phyloP scores from a whole-genome alignment of 1,140 invertebrate genomes.

The Cydia splendana region DNA sequence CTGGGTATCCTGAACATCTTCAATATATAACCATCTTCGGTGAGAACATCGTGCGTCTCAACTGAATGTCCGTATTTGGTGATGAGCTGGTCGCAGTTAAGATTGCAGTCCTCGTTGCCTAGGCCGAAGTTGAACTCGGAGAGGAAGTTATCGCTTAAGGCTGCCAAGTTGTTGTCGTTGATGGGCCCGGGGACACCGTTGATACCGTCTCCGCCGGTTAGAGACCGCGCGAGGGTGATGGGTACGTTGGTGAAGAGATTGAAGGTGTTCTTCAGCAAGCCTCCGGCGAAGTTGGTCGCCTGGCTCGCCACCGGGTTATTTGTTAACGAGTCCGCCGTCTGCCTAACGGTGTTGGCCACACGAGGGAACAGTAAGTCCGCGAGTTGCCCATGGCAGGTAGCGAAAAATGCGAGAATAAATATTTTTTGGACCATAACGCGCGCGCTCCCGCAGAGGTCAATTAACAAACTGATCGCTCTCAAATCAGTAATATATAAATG shows the following conservation, averaged over 20 bases:
- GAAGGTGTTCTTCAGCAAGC: slow-evolving; percentile 33
- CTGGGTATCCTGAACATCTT: slow-evolving; percentile 53
- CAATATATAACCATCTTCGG: slow-evolving; percentile 57
- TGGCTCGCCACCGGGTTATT: slow-evolving; percentile 39
- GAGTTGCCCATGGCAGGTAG: slow-evolving; percentile 35
- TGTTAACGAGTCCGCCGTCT: slow-evolving; percentile 33
- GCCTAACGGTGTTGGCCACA: slow-evolving; percentile 27
- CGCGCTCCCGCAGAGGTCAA: slow-evolving; percentile 25
- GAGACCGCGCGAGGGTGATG: slow-evolving; percentile 29
- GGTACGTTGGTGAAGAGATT: slow-evolving; percentile 37
- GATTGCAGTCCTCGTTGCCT: slow-evolving; percentile 45
- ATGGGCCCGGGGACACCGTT: slow-evolving; percentile 33
- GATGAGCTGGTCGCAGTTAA: slow-evolving; percentile 49
- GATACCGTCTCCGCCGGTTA: slow-evolving; percentile 24
- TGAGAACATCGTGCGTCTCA: slow-evolving; percentile 49
- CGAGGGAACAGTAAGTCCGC: slow-evolving; percentile 30
- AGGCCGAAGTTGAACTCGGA: slow-evolving; percentile 39
- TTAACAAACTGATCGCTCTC: slow-evolving; percentile 20
- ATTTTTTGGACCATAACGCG: slow-evolving; percentile 23
- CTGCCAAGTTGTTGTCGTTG: slow-evolving; percentile 38
- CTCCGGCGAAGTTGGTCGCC: slow-evolving; percentile 34
- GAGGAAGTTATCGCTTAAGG: slow-evolving; percentile 35
- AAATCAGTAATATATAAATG: slow-evolving; percentile 17
- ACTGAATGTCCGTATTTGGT: slow-evolving; percentile 53
- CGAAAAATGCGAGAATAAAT: slow-evolving; percentile 8